Evolutionary conservation across 2,888 invertebrate genomes (phyloP), one percentile per base, ranked within the genome.

Genomic region (Criorhina ranunculi): DNA sequence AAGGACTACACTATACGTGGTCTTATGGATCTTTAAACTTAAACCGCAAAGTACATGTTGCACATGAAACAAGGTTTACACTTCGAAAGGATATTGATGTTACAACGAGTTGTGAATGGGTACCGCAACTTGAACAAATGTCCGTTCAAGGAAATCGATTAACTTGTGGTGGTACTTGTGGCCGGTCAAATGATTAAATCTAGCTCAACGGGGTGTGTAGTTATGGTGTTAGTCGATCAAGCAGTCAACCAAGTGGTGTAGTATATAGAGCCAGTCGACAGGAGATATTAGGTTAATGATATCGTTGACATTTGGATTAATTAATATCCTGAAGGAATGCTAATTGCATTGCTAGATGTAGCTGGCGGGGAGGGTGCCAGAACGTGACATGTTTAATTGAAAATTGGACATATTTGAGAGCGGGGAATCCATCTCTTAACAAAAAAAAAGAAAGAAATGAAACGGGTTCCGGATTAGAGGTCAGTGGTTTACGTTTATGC

Each of bases 141-240:
- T 33, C 19, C 57, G 53, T 37, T 77, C 53, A 62, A 53, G 78
- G 53, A 66, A 66, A 82, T 78, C 77, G 78, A 82, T 77, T 82
- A 78, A 72, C 66, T 75, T 81, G 69, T 55, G 81, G 75, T 49
- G 15, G 17, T 24, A 24, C 24, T 40, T 66, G 82, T 46, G 82
- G 82, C 29, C 9, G 59, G 44, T n/a, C 33, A 59, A 77, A 72
- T 72, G 78, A 77, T 82, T 82, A 72, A 72, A 72, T 64, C 59
- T 35, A 70, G 57, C 42, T 76, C 42, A 76, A 31, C 8, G n/a
- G 12, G 40, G 40, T 64, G 62, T 64, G 69, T 29, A 15, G 53
- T 40, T 80, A 69, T 11, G 69, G 69, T 57, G 12, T 15, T 35
- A 53, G 60, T 55, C 37, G 11, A 49, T 49, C 40, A 15, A 33